Evolutionary conservation across 2,797 vertebrate genomes (phyloP).

Genomic region (Eulemur mongoz): DNA sequence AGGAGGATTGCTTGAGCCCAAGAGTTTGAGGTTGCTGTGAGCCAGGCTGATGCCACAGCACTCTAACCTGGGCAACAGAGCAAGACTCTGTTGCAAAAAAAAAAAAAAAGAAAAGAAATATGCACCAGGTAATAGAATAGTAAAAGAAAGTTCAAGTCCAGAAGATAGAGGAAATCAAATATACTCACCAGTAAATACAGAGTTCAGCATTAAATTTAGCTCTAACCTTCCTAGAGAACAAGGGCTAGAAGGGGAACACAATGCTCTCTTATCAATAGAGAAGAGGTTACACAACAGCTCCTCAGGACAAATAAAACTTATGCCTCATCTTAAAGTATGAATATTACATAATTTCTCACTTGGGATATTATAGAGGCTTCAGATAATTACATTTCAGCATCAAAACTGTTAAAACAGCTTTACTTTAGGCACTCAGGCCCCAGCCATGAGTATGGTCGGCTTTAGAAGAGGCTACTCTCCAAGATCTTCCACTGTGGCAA

Average conservation of each 20-base stretch:
- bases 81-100: too few species aligned
- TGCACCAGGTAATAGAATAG: neutral
- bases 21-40: too few species aligned
- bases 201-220: neutral
- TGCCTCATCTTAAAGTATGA: neutral
- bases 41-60: too few species aligned
- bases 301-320: conserved; percentile 15
- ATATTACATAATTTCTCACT: neutral
- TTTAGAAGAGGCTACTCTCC: neutral
- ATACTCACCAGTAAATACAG: neutral
- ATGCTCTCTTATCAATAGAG: conserved; percentile 5
- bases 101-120: neutral
- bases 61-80: too few species aligned
- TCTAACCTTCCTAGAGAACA: neutral
- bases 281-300: neutral
- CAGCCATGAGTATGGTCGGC: neutral
- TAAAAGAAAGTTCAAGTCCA: conserved; percentile 27
- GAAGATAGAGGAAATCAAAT: neutral
- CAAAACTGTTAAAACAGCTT: neutral
- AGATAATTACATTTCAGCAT: neutral
- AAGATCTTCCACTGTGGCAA: neutral
- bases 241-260: neutral
- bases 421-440: neutral
- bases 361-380: neutral
- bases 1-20: too few species aligned